Conservation (phyloP, 2,113 vertebrate genomes). For the Syngnathus scovelli region DNA sequence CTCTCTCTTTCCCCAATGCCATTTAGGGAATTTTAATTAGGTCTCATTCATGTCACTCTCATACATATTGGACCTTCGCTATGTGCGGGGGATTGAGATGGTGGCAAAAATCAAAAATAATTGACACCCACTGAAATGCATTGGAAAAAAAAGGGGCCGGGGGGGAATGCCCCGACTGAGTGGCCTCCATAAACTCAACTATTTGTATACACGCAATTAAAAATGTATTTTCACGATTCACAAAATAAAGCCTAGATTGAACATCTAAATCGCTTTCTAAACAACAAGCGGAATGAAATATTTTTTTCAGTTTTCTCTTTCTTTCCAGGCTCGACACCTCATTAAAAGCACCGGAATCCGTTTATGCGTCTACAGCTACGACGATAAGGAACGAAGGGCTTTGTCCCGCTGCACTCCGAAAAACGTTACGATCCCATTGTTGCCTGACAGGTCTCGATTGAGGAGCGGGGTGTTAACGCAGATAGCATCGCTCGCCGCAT, state of each 20-base stretch:
- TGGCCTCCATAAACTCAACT: no score
- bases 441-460: conserved; percentile 66
- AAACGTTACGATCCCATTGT: conserved; percentile 67
- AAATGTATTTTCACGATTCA: no score
- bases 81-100: background rate
- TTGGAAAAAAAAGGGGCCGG: no score
- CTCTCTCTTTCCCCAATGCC: conserved; percentile 3
- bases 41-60: background rate
- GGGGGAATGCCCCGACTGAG: no score
- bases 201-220: no score
- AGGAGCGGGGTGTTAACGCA: conserved; percentile 56
- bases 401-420: conserved; percentile 67
- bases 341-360: conserved; percentile 61
- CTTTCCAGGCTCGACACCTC: conserved; percentile 49
- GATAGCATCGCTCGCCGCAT: conserved; percentile 70
- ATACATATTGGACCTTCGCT: no score
- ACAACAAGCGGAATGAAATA: background rate
- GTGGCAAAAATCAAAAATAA: no score
- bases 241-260: no score
- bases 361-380: conserved; percentile 64
- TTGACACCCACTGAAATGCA: no score
- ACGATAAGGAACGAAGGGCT: conserved; percentile 51
- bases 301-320: conserved; percentile 10
- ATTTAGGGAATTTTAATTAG: background rate
- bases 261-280: background rate